Evolutionary conservation across 2,888 invertebrate species (phyloP), one percentile per base, ranked within the genome.

Genomic region (Sarcophaga variegata): DNA sequence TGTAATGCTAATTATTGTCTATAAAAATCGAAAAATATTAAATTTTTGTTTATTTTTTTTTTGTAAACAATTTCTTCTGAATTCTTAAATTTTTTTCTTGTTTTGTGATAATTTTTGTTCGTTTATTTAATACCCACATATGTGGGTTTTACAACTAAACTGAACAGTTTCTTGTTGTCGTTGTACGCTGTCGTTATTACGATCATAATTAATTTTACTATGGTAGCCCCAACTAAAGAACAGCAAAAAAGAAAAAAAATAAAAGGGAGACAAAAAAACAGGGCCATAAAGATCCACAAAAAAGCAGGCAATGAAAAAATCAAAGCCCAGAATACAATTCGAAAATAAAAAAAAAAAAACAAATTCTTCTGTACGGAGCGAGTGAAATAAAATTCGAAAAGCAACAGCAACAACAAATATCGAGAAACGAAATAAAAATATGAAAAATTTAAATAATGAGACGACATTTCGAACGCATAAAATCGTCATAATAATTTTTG

Each of bases 401-500:
- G 37, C 14, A 49, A 3, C 12, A 49, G 4, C 11, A 14, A 49
- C 49, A 49, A 49, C 11, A 49, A 49, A 14, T 60, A 25, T 70
- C 81, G 25, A 54, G 72, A 85, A 85, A 82, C 17, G 49, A 49
- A 66, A 83, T 72, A 84, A 89, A 89, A 89, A 83, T 89, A 88
- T 88, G 89, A 89, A 89, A 88, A 89, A 87, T 89, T 91, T 90
- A 89, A 92, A 92, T 92, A 92, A 92, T 92, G 92, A 92, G 92
- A 92, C 91, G 92, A 92, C 92, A 92, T 92, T 91, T 92, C 91
- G 92, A 92, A 91, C 91, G 92, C 92, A 92, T 92, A 92, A 92
- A 92, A 92, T 92, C 92, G 92, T 92, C 92, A 92, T 92, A 92
- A 92, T 92, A 92, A 92, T 92, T 92, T 92, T 92, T 92, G 92